Evolutionary conservation across 1,140 invertebrate genomes (phyloP).

Genomic region (Venustaconcha ellipsiformis): DNA sequence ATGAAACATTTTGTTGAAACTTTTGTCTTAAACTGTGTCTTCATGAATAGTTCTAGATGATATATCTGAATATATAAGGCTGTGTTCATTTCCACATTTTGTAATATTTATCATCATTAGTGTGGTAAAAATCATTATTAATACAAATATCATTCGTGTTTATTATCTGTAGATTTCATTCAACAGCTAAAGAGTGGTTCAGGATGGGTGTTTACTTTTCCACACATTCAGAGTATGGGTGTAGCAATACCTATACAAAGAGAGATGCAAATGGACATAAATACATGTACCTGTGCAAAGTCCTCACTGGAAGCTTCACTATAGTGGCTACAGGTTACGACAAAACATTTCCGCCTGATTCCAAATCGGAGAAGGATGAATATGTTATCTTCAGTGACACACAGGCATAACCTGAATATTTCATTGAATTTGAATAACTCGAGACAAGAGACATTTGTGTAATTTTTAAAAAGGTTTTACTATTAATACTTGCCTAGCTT

Average conservation of each 20-base stretch:
- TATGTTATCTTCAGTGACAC: slow-evolving; percentile 25
- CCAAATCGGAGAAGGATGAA: not conserved
- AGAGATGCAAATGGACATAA: not conserved
- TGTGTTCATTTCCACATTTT: too few species aligned
- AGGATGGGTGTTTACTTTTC: slow-evolving; percentile 19
- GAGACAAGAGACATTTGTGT: too few species aligned
- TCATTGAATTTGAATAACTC: slow-evolving; percentile 6
- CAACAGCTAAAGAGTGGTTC: not conserved
- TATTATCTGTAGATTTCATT: not conserved
- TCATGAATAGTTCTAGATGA: too few species aligned
- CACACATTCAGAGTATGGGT: slow-evolving; percentile 1
- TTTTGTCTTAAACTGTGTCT: too few species aligned
- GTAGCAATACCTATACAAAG: not conserved
- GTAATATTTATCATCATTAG: too few species aligned
- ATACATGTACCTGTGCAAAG: slow-evolving; percentile 1
- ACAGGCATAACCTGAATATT: slow-evolving; percentile 17
- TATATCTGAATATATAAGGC: too few species aligned
- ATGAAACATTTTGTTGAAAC: too few species aligned
- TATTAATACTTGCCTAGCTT: too few species aligned
- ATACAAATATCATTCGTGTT: too few species aligned
- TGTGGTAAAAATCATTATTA: too few species aligned
- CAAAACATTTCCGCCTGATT: slow-evolving; percentile 3
- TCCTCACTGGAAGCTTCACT: slow-evolving; percentile 3
- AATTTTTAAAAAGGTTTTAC: too few species aligned
- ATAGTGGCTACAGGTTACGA: not conserved